Base-by-base conservation (phyloP, 2,797 vertebrate genomes). In the Siniperca scherzeri region DNA sequence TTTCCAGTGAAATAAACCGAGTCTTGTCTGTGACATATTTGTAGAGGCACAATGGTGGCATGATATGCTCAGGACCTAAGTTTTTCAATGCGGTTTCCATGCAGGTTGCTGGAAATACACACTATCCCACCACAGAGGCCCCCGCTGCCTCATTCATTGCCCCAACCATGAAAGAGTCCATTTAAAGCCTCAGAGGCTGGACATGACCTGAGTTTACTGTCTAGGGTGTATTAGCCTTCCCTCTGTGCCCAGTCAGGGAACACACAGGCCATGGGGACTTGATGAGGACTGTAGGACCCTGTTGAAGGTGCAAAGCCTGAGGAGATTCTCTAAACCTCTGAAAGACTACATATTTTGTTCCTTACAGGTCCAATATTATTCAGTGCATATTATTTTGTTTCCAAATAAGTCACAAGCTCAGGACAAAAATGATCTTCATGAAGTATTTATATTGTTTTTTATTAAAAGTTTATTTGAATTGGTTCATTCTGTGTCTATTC, bases 171-270 rank as follows among this genome's bases (percentile, higher is more conserved):
- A 94, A 93, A 92, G 91, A 80, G 56, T 79, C 87, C 82, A 86
- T 94, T 95, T 92, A 93, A 85, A 91, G 75, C 65, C 61, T 79
- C 17, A 19, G 70, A 86, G 65, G 82, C 76, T 90, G 90, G 82
- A 82, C 85, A 80, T 91, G 89, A 94, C 88, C 91, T 91, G 89
- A 79, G 81, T 91, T 94, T 91, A 93, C 92, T 93, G 89, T 93
- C 89, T 86, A 44, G 65, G 78, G 66, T 81, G 77, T 84, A 73
- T 87, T 68, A 82, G 57, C 80, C 89, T 87, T 83, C 78, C 40
- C 81, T 83, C 66, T 71, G 56, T 78, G 84, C 80, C 75, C 81
- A 74, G 62, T 81, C 66, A 79, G 60, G 78, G 81, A 71, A 77
- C 69, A 53, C 33, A 67, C 33, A 61, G 55, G 67, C 78, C 61